Base-by-base conservation (phyloP, 2,888 invertebrate species). In the Dryobota labecula region DNA sequence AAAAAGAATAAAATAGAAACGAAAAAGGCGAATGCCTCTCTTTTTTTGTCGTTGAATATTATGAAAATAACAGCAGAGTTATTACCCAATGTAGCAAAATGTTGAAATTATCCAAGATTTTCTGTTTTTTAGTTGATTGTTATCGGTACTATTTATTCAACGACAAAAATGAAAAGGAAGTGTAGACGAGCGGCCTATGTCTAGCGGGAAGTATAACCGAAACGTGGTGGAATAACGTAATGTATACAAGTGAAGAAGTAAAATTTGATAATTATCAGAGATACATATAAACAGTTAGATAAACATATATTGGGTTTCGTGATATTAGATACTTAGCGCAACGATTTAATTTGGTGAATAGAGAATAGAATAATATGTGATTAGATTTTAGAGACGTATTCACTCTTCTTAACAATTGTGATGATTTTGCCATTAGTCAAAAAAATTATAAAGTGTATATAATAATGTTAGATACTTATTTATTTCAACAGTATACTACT, bases 341-440 rank as follows among this genome's bases (percentile, higher is more conserved):
- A 74, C 70, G 51, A 77, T 68, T 76, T 56, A 61, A 75, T 84
- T 88, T 83, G 84, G 91, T 92, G 90, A 88, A 91, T 86, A 88
- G 88, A 87, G 85, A 88, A 87, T 62, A 80, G 30, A 73, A 63
- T 72, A 65, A 38, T 65, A 67, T 68, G 70, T 73, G 70, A 87
- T 86, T 82, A 83, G 86, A 87, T 86, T 83, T 85, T 73, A 78
- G 85, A 88, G 64, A 86, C 65, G 76, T 77, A 86, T 86, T 90
- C 87, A 91, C 91, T 94, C 95, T 95, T 94, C 95, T 95, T 95
- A 95, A 95, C 95, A 95, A 95, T 95, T 95, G 95, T 94, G 93
- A 91, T 91, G 94, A 93, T 93, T 94, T 95, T 95, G 95, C 95
- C 95, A 95, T 93, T 94, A 95, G 94, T 95, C 92, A 92, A 95